Evolutionary conservation across 2,888 invertebrate species (phyloP).

Genomic region (Chromoteleia sp.): DNA sequence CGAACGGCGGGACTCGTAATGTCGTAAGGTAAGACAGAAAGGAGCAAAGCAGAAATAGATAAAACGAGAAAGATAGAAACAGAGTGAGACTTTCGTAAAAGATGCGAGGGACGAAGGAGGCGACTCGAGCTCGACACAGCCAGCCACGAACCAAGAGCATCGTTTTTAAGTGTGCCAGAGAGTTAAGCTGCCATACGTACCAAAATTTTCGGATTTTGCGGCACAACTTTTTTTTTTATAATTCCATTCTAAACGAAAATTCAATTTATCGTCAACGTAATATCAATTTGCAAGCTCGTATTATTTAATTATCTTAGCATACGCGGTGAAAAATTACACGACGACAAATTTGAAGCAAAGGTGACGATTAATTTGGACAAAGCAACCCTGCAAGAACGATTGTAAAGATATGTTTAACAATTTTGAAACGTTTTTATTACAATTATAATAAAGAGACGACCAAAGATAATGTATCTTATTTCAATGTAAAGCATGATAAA

Average conservation of each 20-base stretch:
- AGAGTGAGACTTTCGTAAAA: conserved; percentile 65
- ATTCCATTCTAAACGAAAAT: too few species aligned
- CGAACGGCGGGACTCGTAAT: conserved; percentile 63
- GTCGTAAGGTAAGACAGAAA: conserved; percentile 69
- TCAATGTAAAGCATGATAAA: too few species aligned
- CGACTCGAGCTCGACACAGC: conserved; percentile 51
- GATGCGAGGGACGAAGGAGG: conserved; percentile 66
- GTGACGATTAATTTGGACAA: too few species aligned
- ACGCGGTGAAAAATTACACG: too few species aligned
- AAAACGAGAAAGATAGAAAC: conserved; percentile 51
- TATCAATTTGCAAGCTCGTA: too few species aligned
- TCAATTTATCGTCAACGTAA: not conserved
- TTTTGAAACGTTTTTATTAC: too few species aligned
- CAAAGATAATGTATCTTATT: too few species aligned
- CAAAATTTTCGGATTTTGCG: conserved; percentile 22
- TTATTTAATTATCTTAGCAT: too few species aligned
- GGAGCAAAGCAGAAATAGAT: conserved; percentile 66
- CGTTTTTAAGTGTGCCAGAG: conserved; percentile 49
- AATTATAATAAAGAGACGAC: too few species aligned
- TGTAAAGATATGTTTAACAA: too few species aligned
- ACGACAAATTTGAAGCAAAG: too few species aligned
- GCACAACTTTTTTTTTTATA: not conserved
- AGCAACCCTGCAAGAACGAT: too few species aligned
- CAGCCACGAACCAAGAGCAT: conserved; percentile 47
- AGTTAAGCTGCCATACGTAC: conserved; percentile 35